Conservation (phyloP, 64 coral and sea anemone genomes). For the Anthopleura sola region DNA sequence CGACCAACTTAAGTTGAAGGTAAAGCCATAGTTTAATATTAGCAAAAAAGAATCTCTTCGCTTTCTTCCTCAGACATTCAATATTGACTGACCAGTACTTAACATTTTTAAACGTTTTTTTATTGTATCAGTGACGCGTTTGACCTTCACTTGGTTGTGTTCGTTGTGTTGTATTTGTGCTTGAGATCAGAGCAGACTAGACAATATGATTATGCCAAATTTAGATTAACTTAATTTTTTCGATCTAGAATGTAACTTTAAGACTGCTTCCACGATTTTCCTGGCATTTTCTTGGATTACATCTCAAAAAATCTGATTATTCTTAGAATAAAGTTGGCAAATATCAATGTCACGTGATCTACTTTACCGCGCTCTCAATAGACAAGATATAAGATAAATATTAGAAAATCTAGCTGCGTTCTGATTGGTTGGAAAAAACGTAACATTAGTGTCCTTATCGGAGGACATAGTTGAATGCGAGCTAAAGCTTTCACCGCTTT, state of each 20-base stretch:
- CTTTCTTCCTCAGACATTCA: background rate
- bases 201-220: background rate
- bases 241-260: too few species aligned
- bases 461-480: background rate
- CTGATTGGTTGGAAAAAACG: background rate
- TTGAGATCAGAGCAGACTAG: background rate
- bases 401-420: background rate
- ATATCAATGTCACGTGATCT: background rate
- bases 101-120: background rate
- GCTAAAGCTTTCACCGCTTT: background rate
- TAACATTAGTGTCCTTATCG: background rate
- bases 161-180: background rate
- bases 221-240: background rate
- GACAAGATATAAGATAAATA: background rate
- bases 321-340: too few species aligned
- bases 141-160: background rate
- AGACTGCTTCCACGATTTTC: too few species aligned
- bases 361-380: background rate
- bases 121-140: too few species aligned
- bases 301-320: too few species aligned
- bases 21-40: too few species aligned
- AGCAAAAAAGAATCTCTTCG: background rate
- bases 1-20: too few species aligned
- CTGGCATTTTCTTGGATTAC: too few species aligned
- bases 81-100: background rate